A percentile compares a stretch with the other conserved stretches of the same genome.
These are phyloP conservation scores for Anniella stebbinsi DNA, from an alignment of 2,797 vertebrate species.

Conservation along the genomic window DNA sequence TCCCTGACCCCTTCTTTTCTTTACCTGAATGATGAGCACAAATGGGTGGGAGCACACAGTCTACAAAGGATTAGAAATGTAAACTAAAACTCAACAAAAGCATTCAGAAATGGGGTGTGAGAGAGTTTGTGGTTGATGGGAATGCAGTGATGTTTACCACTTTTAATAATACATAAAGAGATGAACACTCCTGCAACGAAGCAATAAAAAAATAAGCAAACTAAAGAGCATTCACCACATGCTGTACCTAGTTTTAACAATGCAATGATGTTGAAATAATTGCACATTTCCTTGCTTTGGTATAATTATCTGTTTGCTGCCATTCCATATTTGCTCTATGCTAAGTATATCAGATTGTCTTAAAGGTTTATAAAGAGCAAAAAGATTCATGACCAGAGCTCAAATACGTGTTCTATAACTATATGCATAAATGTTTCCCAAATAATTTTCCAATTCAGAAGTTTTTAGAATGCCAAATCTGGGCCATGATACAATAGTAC, in stretches of 20 bases:
- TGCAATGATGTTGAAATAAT: not conserved
- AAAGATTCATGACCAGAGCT: not conserved
- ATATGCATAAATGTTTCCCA: not conserved
- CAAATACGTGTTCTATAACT: not conserved
- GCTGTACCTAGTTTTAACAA: not conserved
- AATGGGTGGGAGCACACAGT: not conserved
- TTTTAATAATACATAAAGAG: not conserved
- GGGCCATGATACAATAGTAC: not conserved
- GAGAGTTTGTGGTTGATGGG: not conserved
- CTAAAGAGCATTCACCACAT: not conserved
- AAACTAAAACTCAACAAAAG: not conserved
- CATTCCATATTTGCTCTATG: not conserved
- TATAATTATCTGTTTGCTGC: not conserved
- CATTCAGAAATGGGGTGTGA: not conserved
- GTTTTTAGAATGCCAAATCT: not conserved
- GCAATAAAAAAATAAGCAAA: not conserved
- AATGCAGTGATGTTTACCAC: not conserved
- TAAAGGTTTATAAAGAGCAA: not conserved
- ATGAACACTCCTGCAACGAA: not conserved
- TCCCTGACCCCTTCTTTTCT: not conserved
- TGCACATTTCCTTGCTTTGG: not conserved
- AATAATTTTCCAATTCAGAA: not conserved
- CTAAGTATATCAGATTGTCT: not conserved
- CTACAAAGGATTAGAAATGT: not conserved
- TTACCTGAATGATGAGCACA: not conserved